phyloP scores from a whole-genome alignment of 2,797 vertebrate species.

The Eutrigla gurnardus region DNA sequence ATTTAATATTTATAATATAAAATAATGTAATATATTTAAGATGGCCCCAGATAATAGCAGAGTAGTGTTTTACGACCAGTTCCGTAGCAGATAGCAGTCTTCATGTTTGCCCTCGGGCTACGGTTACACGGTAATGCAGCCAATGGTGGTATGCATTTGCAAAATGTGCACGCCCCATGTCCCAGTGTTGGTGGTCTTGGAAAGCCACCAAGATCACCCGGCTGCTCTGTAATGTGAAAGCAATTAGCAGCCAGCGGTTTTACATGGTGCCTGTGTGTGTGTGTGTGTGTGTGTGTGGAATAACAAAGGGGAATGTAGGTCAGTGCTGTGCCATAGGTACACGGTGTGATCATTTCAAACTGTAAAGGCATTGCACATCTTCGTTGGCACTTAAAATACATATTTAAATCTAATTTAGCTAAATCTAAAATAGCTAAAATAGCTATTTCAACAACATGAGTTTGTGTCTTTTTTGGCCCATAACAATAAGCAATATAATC shows the following conservation, averaged over 20 bases:
- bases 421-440: too few species aligned
- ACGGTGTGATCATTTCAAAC: neutral
- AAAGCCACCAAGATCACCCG: constrained; percentile 86
- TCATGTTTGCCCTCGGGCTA: constrained; percentile 30
- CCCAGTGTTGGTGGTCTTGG: constrained; percentile 91
- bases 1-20: too few species aligned
- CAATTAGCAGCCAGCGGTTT: constrained; percentile 90
- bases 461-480: neutral
- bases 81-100: constrained; percentile 43
- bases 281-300: constrained; percentile 75
- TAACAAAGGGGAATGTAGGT: constrained; percentile 79
- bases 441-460: neutral
- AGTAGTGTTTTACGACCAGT: constrained; percentile 44
- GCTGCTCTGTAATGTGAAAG: constrained; percentile 91
- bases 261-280: constrained; percentile 76
- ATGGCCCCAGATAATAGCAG: constrained; percentile 42
- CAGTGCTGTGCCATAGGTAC: constrained; percentile 59
- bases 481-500: constrained; percentile 7
- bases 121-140: constrained; percentile 29
- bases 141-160: constrained; percentile 60
- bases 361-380: neutral
- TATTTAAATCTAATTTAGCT: constrained; percentile 1
- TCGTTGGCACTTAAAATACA: neutral
- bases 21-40: neutral
- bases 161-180: constrained; percentile 70